These are phyloP conservation scores for Aix galericulata DNA, from an alignment of 2,113 vertebrate genomes.

Conservation along the genomic window DNA sequence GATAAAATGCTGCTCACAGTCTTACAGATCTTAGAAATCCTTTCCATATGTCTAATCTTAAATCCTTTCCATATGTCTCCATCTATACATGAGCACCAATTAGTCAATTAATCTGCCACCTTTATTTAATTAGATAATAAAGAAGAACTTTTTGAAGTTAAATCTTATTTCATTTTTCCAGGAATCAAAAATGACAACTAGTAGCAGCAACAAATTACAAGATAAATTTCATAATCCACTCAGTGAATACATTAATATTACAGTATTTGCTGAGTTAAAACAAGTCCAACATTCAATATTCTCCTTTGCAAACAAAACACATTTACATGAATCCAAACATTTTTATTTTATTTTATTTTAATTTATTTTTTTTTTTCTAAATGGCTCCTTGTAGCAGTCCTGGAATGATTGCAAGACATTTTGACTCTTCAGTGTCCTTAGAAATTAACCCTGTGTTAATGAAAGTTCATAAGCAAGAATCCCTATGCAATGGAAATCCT, in stretches of 20 bases:
- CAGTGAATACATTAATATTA: constrained; percentile 66
- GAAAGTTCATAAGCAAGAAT: constrained; percentile 61
- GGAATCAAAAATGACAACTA: constrained; percentile 60
- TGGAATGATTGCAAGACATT: constrained; percentile 41
- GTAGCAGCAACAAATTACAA: constrained; percentile 68
- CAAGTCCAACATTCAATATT: constrained; percentile 57
- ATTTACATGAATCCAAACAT: constrained; percentile 45
- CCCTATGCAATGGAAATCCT: constrained; percentile 10
- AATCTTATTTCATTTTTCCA: constrained; percentile 55
- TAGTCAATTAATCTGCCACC: constrained; percentile 73
- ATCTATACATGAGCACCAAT: constrained; percentile 68
- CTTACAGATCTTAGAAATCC: constrained; percentile 73
- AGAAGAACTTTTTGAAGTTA: constrained; percentile 64
- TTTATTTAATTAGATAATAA: constrained; percentile 74
- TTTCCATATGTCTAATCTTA: constrained; percentile 73
- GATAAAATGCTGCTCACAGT: constrained; percentile 69
- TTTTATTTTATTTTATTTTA: no score
- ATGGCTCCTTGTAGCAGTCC: neutral
- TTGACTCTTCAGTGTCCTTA: constrained; percentile 49
- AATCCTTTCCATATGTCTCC: constrained; percentile 72
- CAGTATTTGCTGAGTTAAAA: constrained; percentile 68
- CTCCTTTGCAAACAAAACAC: constrained; percentile 60
- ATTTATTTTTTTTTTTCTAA: neutral
- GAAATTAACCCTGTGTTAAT: constrained; percentile 66
- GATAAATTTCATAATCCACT: constrained; percentile 71